These are phyloP conservation scores for Globicephala melas DNA, from an alignment of 2,113 vertebrate species.

Conservation along the genomic window DNA sequence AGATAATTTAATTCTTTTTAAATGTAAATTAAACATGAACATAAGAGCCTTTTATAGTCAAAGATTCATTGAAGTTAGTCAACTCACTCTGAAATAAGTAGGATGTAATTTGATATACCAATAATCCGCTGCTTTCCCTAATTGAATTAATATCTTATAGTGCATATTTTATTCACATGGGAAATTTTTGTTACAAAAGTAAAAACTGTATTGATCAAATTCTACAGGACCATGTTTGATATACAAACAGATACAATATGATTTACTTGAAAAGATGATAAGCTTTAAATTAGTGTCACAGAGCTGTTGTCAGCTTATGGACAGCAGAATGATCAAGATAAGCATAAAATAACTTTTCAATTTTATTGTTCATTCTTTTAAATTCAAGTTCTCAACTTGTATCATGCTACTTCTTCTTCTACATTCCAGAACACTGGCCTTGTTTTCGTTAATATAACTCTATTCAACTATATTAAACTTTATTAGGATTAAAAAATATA, in stretches of 20 bases:
- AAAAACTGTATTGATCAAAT: slow-evolving; percentile 27
- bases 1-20: slow-evolving; percentile 41
- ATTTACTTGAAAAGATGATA: not conserved
- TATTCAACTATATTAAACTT: not conserved
- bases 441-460: not conserved
- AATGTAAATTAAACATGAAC: slow-evolving; percentile 19
- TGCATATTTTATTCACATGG: not conserved
- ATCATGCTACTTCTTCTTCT: not conserved
- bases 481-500: not conserved
- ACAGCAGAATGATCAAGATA: slow-evolving; percentile 13
- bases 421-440: not conserved
- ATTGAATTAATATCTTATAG: slow-evolving; percentile 31
- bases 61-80: not conserved
- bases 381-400: slow-evolving; percentile 26
- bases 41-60: not conserved
- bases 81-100: not conserved
- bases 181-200: slow-evolving; percentile 56
- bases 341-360: slow-evolving; percentile 60
- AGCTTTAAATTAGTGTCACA: slow-evolving; percentile 36
- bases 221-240: not conserved
- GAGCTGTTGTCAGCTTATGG: slow-evolving; percentile 51
- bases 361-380: slow-evolving; percentile 72
- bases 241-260: not conserved
- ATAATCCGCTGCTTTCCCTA: not conserved
- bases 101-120: slow-evolving; percentile 27